A percentile compares a stretch with the other conserved stretches of the same genome.
These are phyloP conservation scores for Falco rusticolus DNA, from an alignment of 2,797 vertebrate genomes.

Conservation along the genomic window DNA sequence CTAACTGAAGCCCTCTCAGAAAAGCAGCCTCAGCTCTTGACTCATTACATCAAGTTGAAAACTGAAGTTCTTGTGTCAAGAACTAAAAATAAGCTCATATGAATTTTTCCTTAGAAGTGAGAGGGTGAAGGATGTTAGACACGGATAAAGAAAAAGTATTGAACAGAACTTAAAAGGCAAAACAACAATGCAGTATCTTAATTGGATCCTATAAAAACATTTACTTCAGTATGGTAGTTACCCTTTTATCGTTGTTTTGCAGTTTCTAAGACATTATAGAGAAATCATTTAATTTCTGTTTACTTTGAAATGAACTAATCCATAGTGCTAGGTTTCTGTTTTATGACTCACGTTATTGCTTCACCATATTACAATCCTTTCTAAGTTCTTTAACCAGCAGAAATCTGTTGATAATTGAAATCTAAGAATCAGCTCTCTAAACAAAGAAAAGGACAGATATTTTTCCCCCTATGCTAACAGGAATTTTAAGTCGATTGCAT, in stretches of 20 bases:
- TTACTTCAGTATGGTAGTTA: neutral
- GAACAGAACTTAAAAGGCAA: slow-evolving; percentile 7
- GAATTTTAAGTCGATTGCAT: neutral
- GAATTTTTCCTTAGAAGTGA: neutral
- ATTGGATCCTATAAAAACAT: slow-evolving; percentile 24
- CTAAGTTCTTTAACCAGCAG: neutral
- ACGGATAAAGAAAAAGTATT: neutral
- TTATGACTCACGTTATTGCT: neutral
- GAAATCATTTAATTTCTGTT: slow-evolving; percentile 46
- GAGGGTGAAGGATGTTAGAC: neutral
- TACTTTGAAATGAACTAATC: slow-evolving; percentile 25
- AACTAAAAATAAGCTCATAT: neutral
- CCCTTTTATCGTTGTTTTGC: slow-evolving; percentile 24
- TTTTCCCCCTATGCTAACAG: neutral
- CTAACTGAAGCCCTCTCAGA: neutral
- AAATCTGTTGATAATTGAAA: slow-evolving; percentile 33
- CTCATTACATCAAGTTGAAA: neutral
- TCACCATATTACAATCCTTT: neutral
- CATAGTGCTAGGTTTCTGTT: neutral
- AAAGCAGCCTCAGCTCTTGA: neutral
- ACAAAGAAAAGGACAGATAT: neutral
- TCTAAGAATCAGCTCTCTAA: neutral
- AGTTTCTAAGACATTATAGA: slow-evolving; percentile 1
- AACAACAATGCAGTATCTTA: slow-evolving; percentile 16
- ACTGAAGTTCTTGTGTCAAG: neutral